Evolutionary conservation across 1,140 invertebrate species (phyloP), one percentile per base, ranked within the genome.

Genomic region (Brachionus plicatilis): DNA sequence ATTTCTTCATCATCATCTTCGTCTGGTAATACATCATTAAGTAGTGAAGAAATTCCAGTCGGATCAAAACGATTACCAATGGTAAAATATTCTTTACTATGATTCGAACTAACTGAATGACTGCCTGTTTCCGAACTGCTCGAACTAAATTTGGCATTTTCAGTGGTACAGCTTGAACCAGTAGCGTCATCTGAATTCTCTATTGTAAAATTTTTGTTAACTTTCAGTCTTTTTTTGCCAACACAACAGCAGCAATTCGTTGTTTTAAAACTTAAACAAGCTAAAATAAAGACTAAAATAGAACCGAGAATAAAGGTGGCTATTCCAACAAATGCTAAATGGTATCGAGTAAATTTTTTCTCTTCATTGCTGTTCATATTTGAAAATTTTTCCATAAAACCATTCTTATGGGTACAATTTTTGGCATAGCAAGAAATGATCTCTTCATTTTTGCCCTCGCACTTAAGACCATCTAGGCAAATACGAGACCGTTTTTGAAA

Each of bases 61-160:
- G 72, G 41, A 33, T 76, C 72, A n/a, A 50, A 76, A 50, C 72
- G 41, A 76, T 76, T 76, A 5, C 72, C 72, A 3, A 76, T 76
- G 1, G 72, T 76, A 76, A 76, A 76, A 50, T 76, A 76, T 50
- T 76, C 72, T 53, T 76, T 76, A 50, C 72, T 76, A 75, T 75
- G 70, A 20, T 45, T 75, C 3, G 72, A 76, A 47, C 72, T 76
- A 27, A 47, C 72, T 11, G 45, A 76, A 76, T 76, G 43, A 24
- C 43, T 50, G 3, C 20, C 41, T 50, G 43, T 27, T 50, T 76
- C 72, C 1, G 72, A 76, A 29, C 72, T 50, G 20, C 20, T 50
- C 11, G 72, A 76, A 76, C 72, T 76, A 50, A 50, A 76, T 50
- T 76, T 76, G 14, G 45, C 43, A 76, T 76, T 76, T 27, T 76